These are phyloP conservation scores for Dasyornis broadbenti DNA, from an alignment of 2,113 vertebrate genomes.

Conservation along the genomic window DNA sequence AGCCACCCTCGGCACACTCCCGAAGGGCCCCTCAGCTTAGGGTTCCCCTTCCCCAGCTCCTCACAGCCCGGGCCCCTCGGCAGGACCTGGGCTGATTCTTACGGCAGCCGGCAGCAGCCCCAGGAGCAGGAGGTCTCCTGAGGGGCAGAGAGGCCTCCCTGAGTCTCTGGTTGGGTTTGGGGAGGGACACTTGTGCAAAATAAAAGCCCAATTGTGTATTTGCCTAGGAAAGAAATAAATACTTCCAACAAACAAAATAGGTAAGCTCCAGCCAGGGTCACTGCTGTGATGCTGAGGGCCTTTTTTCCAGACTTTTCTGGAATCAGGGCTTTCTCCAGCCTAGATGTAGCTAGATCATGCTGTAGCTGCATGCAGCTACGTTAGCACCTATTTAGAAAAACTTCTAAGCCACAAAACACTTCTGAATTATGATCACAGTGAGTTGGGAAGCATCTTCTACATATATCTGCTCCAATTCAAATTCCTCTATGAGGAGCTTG, in stretches of 20 bases:
- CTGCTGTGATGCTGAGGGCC: neutral
- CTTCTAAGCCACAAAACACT: neutral
- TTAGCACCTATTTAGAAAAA: neutral
- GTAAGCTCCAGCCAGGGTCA: neutral
- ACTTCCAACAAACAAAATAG: neutral
- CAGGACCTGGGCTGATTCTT: fast-evolving
- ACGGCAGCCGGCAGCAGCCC: neutral
- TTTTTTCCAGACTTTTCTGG: neutral
- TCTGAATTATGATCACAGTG: neutral
- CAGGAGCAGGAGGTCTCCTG: neutral
- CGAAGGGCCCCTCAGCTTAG: neutral
- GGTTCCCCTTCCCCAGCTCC: neutral
- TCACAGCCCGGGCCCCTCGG: neutral
- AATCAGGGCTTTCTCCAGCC: fast-evolving
- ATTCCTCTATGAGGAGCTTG: neutral
- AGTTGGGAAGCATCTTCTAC: neutral
- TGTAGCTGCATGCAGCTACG: neutral
- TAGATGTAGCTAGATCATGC: neutral
- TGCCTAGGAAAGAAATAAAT: neutral
- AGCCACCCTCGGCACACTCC: neutral
- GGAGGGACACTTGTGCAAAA: neutral
- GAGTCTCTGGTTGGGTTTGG: neutral
- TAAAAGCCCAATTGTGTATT: neutral
- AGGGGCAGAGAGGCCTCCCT: neutral
- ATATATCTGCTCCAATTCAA: neutral